phyloP scores from a whole-genome alignment of 2,113 vertebrate genomes.

The Labeo rohita region DNA sequence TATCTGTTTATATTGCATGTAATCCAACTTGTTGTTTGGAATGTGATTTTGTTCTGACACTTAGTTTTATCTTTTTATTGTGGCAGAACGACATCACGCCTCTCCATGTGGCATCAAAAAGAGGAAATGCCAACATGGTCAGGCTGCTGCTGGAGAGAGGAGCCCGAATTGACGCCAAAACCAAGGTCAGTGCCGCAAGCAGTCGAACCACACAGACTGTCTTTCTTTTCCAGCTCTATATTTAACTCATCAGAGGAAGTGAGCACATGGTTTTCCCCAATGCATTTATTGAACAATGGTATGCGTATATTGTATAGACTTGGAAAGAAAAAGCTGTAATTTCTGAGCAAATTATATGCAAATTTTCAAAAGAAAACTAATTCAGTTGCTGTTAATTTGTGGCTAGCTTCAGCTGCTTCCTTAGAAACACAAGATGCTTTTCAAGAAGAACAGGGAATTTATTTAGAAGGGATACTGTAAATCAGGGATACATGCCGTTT shows the following conservation, averaged over 20 bases:
- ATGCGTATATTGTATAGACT: neutral
- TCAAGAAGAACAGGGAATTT: neutral
- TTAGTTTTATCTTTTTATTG: neutral
- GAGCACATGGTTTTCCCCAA: conserved; percentile 6
- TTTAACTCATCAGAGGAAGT: conserved; percentile 31
- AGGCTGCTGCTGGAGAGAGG: conserved; percentile 94
- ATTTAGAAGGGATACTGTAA: neutral
- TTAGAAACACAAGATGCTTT: neutral
- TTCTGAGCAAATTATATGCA: neutral
- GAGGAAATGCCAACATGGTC: conserved; percentile 97
- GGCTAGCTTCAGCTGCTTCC: neutral
- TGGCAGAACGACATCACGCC: conserved; percentile 96
- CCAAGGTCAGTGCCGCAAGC: conserved; percentile 83
- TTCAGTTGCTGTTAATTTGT: neutral
- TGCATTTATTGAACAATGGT: neutral
- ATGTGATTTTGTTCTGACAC: neutral
- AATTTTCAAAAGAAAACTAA: neutral
- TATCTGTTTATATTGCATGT: neutral
- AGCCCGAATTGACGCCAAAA: conserved; percentile 95
- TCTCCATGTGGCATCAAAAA: conserved; percentile 94
- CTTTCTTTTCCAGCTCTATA: conserved; percentile 11
- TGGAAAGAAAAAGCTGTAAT: neutral
- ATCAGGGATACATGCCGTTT: neutral
- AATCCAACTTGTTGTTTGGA: neutral
- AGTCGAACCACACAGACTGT: conserved; percentile 11